Base-by-base conservation (phyloP, 2,888 invertebrate species). In the Eucera pruinosa region DNA sequence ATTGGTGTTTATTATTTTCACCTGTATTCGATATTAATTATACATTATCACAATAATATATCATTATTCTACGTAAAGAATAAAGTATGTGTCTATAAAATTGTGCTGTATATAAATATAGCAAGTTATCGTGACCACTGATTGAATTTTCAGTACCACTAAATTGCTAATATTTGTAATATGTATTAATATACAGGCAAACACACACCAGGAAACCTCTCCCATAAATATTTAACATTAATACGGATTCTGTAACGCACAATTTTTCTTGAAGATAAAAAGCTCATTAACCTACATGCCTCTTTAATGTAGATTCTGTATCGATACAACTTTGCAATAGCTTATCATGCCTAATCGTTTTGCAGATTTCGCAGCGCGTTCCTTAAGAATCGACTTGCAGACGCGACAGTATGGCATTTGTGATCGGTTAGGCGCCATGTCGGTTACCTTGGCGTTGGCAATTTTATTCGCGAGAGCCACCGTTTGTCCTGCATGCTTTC, bases 361-460 rank as follows among this genome's bases (percentile, higher is more conserved):
- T 48, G 61, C 61, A 58, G 43, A 57, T 33, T 48, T n/a, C 13
- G 33, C 15, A 33, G 3, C 36, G 36, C 36, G 36, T 11, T 36
- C 36, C 9, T 36, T 36, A 11, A 11, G 36, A 36, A 36, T 36
- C 9, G 36, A 2, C 6, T 6, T 2, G 30, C 30, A 30, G 36
- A 36, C 30, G 33, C 60, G 47, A 11, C 41, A 68, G 5, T 11
- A 66, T 52, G 70, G 73, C 65, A 58, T 71, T 68, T 67, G n/a
- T 60, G 45, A 70, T 71, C 52, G 61, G 33, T 25, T 39, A 48
- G 64, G 75, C 57, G 41, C 55, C 64, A n/a, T 33, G 43, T n/a
- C 64, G 67, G 69, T 82, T 81, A 82, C 83, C 86, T 83, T 77
- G 85, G 82, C 81, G 81, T 47, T 50, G 54, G 81, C 74, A 66